Percentiles rank a stretch among this genome's conserved stretches.
These are phyloP conservation scores for Plagiodera versicolora DNA, from an alignment of 2,888 invertebrate species.

Conservation along the genomic window DNA sequence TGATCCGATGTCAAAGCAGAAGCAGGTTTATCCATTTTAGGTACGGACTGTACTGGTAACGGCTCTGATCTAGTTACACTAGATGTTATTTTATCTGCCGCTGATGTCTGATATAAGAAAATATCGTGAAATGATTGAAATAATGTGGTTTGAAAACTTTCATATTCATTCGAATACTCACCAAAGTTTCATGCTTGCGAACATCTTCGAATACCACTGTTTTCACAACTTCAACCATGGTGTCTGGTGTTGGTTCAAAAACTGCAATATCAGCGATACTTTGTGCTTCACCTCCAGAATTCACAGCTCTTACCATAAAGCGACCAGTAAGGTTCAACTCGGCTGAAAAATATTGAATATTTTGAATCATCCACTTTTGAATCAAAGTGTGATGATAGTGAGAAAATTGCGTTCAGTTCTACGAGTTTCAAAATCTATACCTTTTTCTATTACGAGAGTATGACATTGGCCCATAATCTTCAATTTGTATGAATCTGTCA, in stretches of 20 bases:
- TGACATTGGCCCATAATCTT: slow-evolving; percentile 69
- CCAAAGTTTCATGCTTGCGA: slow-evolving; percentile 54
- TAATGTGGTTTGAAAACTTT: slow-evolving; percentile 26
- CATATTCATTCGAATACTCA: slow-evolving; percentile 39
- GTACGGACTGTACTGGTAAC: slow-evolving; percentile 31
- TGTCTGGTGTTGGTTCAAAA: slow-evolving; percentile 68
- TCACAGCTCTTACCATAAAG: slow-evolving; percentile 74
- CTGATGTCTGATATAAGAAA: slow-evolving; percentile 40
- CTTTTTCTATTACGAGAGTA: slow-evolving; percentile 71
- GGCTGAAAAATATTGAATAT: slow-evolving; percentile 50
- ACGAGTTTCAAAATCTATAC: slow-evolving; percentile 49
- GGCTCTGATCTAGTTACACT: slow-evolving; percentile 37
- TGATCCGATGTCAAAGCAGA: slow-evolving; percentile 37
- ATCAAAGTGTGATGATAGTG: no score
- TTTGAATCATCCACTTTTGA: not conserved
- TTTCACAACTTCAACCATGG: slow-evolving; percentile 68
- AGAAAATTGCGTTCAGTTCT: no score
- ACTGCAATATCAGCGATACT: slow-evolving; percentile 79
- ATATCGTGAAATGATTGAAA: slow-evolving; percentile 26
- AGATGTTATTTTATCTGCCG: slow-evolving; percentile 45
- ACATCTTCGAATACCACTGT: slow-evolving; percentile 66
- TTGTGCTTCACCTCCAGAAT: slow-evolving; percentile 79
- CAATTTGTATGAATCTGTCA: slow-evolving; percentile 60
- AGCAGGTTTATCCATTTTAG: slow-evolving; percentile 32
- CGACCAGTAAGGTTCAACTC: slow-evolving; percentile 71